A percentile compares a stretch with the other conserved stretches of the same genome.
Evolutionary conservation across 2,797 vertebrate species (phyloP).

Genomic region (Zalophus californianus): DNA sequence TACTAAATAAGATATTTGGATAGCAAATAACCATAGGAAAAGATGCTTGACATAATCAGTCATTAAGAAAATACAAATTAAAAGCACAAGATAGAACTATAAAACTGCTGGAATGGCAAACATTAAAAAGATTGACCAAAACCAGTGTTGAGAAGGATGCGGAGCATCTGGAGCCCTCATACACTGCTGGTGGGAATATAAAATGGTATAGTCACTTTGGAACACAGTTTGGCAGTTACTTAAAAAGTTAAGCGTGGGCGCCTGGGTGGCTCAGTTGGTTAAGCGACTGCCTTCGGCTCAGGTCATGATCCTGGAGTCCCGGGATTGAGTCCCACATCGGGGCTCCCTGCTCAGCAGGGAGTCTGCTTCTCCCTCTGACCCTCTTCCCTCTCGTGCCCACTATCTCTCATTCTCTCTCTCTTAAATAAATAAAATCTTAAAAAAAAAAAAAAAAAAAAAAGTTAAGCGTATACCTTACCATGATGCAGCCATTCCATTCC

Average conservation of each 20-base stretch:
- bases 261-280: too few relatives aligned
- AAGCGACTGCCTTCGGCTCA: too few relatives aligned
- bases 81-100: not conserved
- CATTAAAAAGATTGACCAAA: not conserved
- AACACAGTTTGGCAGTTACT: not conserved
- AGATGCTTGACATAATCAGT: not conserved
- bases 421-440: too few relatives aligned
- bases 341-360: too few relatives aligned
- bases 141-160: not conserved
- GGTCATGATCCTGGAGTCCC: too few relatives aligned
- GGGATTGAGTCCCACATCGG: too few relatives aligned
- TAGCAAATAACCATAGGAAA: not conserved
- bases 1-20: not conserved
- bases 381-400: too few relatives aligned
- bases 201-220: not conserved
- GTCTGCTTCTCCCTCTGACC: too few relatives aligned
- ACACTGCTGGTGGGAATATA: not conserved
- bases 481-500: not conserved
- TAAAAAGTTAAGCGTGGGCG: not conserved
- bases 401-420: too few relatives aligned
- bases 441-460: too few relatives aligned
- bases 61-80: constrained; percentile 15
- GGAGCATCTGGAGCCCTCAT: not conserved
- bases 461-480: not conserved
- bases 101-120: not conserved